Conservation (phyloP, 2,797 vertebrate genomes). For the Darevskia mixta region DNA sequence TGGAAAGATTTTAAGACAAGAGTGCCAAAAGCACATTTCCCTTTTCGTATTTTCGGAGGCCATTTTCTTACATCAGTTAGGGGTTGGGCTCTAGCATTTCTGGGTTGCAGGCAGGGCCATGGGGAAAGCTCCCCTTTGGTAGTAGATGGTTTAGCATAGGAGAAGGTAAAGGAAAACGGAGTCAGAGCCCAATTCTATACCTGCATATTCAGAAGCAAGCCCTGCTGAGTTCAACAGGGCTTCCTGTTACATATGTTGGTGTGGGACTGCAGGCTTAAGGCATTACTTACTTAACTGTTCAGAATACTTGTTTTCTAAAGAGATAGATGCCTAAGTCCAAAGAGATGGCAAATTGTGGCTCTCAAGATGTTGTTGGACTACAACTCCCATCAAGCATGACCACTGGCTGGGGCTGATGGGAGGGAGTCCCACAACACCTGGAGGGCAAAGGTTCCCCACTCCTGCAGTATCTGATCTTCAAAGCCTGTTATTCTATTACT, state of each 20-base stretch:
- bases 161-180: neutral
- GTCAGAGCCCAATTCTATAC: neutral
- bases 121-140: neutral
- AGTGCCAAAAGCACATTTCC: neutral
- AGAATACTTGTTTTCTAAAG: neutral
- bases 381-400: no score
- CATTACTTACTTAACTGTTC: neutral
- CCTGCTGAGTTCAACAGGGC: no score
- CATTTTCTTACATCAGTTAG: neutral
- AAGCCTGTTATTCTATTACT: no score
- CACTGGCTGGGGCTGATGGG: no score
- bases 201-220: neutral
- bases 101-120: neutral
- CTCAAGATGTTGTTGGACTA: no score
- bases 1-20: neutral
- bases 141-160: neutral
- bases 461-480: no score
- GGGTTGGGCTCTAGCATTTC: neutral
- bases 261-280: no score
- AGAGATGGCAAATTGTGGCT: no score
- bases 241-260: no score
- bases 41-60: neutral
- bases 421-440: no score
- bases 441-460: no score
- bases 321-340: neutral